Conservation (phyloP, 2,113 vertebrate genomes). For the Tachysurus fulvidraco region DNA sequence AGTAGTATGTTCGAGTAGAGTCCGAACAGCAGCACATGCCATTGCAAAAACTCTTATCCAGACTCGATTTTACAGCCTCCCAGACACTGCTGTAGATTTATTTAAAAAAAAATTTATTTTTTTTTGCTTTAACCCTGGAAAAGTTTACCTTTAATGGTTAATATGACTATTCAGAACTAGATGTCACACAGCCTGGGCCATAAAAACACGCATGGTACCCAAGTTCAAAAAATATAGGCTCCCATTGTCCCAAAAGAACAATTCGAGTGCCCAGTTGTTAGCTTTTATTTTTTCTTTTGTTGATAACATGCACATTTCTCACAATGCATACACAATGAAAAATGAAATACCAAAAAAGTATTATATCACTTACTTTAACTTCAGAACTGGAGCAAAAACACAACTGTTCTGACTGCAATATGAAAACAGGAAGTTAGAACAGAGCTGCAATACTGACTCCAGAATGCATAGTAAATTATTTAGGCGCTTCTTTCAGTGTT, state of each 20-base stretch:
- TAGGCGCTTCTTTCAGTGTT: constrained; percentile 45
- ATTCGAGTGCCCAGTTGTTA: neutral
- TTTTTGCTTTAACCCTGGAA: neutral
- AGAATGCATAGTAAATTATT: constrained; percentile 41
- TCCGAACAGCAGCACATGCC: neutral
- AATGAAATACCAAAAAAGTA: neutral
- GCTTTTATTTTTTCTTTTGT: neutral
- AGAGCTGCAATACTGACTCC: constrained; percentile 6
- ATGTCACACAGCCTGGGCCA: neutral
- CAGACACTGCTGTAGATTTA: neutral
- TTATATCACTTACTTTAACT: neutral
- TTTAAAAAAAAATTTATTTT: too few relatives aligned
- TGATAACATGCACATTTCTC: neutral
- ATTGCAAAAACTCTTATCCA: neutral
- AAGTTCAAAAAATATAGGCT: neutral
- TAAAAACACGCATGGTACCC: neutral
- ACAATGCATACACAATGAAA: neutral
- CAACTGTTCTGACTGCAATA: neutral
- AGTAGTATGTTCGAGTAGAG: neutral
- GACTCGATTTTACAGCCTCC: neutral
- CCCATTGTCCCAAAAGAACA: neutral
- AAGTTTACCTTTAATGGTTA: neutral
- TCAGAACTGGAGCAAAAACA: neutral
- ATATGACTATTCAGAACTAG: neutral
- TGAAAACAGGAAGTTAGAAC: constrained; percentile 9